Conservation (phyloP, 1,140 invertebrate species). For the Lasioglossum albipes region DNA sequence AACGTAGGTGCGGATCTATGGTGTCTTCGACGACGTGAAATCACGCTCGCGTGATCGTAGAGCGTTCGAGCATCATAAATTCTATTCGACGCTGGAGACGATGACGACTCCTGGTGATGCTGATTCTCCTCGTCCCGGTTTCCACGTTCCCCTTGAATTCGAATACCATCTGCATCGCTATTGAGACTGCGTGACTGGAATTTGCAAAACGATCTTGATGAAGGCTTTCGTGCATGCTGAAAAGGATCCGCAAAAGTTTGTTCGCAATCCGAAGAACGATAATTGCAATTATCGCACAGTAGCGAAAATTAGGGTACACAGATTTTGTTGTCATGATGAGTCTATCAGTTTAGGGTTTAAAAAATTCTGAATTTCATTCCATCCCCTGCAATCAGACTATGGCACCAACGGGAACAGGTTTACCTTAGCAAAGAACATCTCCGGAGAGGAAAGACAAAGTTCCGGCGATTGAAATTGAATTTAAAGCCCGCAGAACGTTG, state of each 20-base stretch:
- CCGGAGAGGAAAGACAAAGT: not conserved
- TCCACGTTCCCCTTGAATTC: conserved; percentile 33
- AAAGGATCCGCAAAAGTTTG: not conserved
- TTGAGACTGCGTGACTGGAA: conserved; percentile 6
- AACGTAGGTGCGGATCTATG: conserved; percentile 52
- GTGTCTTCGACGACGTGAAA: conserved; percentile 50
- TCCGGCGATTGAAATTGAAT: not conserved
- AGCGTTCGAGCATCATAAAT: conserved; percentile 40
- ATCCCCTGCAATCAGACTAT: no score
- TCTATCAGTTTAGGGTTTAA: no score
- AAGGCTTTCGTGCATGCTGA: not conserved
- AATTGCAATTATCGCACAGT: no score
- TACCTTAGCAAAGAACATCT: no score
- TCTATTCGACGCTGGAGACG: conserved; percentile 8
- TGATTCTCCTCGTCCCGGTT: conserved; percentile 50
- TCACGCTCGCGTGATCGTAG: conserved; percentile 30
- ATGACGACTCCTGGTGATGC: conserved; percentile 41
- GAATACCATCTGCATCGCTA: conserved; percentile 12
- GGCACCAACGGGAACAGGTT: no score
- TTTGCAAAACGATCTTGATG: not conserved
- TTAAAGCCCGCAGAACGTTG: no score
- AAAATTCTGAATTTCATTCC: no score
- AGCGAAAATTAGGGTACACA: no score
- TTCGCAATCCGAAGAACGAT: no score
- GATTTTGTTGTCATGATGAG: no score